A percentile compares a stretch with the other conserved stretches of the same genome.
These are phyloP conservation scores for Plusia festucae DNA, from an alignment of 2,888 invertebrate genomes.

Conservation along the genomic window DNA sequence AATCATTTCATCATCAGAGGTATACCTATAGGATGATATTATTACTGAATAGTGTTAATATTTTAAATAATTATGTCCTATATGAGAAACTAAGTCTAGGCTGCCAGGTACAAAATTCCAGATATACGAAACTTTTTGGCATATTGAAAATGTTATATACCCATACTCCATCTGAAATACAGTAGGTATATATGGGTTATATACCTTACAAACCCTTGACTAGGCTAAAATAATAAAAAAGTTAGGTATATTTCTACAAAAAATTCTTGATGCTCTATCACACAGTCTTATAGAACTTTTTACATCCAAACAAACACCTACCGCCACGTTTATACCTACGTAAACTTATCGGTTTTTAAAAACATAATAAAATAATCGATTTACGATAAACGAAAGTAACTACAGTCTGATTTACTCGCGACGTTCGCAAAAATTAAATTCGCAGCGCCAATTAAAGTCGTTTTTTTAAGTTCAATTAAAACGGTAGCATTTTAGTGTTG, in stretches of 20 bases:
- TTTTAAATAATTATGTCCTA: too few relatives aligned
- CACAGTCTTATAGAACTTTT: background rate
- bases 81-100: too few relatives aligned
- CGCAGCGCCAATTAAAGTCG: constrained; percentile 69
- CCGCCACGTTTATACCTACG: constrained; percentile 32
- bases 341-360: constrained; percentile 51
- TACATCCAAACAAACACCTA: constrained; percentile 31
- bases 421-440: constrained; percentile 57
- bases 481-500: constrained; percentile 77
- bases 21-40: too few relatives aligned
- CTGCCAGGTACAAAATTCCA: too few relatives aligned
- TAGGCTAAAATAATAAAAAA: too few relatives aligned
- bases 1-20: too few relatives aligned
- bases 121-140: too few relatives aligned
- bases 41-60: too few relatives aligned
- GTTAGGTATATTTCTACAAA: background rate
- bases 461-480: constrained; percentile 77
- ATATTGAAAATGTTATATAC: too few relatives aligned
- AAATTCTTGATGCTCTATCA: background rate
- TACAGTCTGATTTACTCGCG: constrained; percentile 72
- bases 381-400: constrained; percentile 72
- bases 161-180: too few relatives aligned
- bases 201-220: too few relatives aligned
- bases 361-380: constrained; percentile 70
- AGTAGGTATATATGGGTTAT: too few relatives aligned